Evolutionary conservation across 2,888 invertebrate species (phyloP), one percentile per base, ranked within the genome.

Genomic region (Drosophila kambysellisi): DNA sequence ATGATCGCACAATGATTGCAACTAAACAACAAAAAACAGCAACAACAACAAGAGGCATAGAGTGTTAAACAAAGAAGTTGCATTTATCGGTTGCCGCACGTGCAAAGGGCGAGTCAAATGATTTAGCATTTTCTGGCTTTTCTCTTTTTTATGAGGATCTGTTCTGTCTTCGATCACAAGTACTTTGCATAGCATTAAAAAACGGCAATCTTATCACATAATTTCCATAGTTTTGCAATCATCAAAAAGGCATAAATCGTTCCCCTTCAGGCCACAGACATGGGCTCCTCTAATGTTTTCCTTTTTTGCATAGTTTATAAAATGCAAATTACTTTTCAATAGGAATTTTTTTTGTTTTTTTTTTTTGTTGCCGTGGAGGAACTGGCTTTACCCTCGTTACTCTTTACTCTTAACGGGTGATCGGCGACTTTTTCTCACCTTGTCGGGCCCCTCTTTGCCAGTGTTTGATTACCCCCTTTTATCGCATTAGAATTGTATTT

Each of bases 171-270:
- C 72, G 89, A 87, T 83, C 81, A 87, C 52, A 52, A 76, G 89
- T 79, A 87, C 82, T 89, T 81, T 89, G 39, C 88, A 85, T 85
- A 79, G 70, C 71, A 80, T 79, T 74, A 77, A 60, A 60, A 70
- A 57, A 11, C 15, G 58, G 63, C 68, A 71, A 74, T 69, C 77
- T 75, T 73, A 74, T 80, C 85, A 65, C 72, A 76, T 66, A 50
- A 74, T 79, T 76, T 73, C 76, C 74, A 83, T 81, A 78, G 68
- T 73, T 81, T 82, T 76, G 84, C 81, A 81, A 89, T 91, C 90
- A 91, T 91, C 90, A 91, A 83, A 91, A 89, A 76, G 77, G 69
- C 89, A 91, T 90, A 91, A 91, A 91, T 91, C 88, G 90, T 79
- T 66, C 75, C 74, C 82, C 79, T 71, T 32, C 56, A 70, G 79